Conservation (phyloP, 2,888 invertebrate genomes). For the Drosophila heteroneura region DNA sequence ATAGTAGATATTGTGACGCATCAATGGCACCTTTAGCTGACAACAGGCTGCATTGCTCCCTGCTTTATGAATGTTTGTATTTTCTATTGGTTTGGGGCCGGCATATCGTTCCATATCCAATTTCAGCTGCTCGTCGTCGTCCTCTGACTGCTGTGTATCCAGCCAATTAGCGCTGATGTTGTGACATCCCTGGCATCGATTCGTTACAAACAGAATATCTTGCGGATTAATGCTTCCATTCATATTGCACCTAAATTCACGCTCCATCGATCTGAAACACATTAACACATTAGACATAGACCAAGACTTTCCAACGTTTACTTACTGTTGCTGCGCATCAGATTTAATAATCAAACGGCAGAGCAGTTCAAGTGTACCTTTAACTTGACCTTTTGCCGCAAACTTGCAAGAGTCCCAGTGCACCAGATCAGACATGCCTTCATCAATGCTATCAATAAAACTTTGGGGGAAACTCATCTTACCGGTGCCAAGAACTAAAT, state of each 20-base stretch:
- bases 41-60: slow-evolving; percentile 47
- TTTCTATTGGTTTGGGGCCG: slow-evolving; percentile 44
- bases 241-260: slow-evolving; percentile 31
- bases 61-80: slow-evolving; percentile 29
- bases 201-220: slow-evolving; percentile 74
- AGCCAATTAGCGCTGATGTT: slow-evolving; percentile 35
- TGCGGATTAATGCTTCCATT: slow-evolving; percentile 66
- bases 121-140: slow-evolving; percentile 53
- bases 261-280: not conserved
- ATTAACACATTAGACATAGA: not conserved
- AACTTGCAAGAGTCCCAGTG: slow-evolving; percentile 57
- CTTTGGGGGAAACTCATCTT: slow-evolving; percentile 63
- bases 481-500: slow-evolving; percentile 58
- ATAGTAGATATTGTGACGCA: too few species aligned
- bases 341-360: slow-evolving; percentile 71
- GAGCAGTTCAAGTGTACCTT: slow-evolving; percentile 61
- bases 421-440: slow-evolving; percentile 54
- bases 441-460: slow-evolving; percentile 55
- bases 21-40: slow-evolving; percentile 50
- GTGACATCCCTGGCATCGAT: slow-evolving; percentile 47
- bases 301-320: not conserved
- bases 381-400: slow-evolving; percentile 18
- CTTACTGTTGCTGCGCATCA: slow-evolving; percentile 25
- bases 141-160: slow-evolving; percentile 22
- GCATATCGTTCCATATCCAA: slow-evolving; percentile 76